Evolutionary conservation across 2,113 vertebrate genomes (phyloP).

Genomic region (Rana temporaria): DNA sequence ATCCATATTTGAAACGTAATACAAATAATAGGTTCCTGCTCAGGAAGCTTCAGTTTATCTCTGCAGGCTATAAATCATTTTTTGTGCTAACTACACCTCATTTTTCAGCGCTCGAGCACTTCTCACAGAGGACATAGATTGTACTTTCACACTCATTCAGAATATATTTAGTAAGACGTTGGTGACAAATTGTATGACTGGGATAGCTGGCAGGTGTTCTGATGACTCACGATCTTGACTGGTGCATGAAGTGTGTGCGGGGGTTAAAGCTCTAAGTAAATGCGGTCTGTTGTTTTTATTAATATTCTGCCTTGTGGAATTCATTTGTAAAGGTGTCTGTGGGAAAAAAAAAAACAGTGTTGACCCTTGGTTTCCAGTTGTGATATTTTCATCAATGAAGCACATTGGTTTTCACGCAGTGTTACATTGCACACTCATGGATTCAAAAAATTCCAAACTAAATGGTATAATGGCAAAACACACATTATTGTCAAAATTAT

Average conservation of each 20-base stretch:
- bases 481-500: no score
- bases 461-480: no score
- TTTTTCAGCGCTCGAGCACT: slow-evolving; percentile 6
- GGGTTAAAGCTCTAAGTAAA: background rate
- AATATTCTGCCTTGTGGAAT: no score
- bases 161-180: slow-evolving; percentile 36
- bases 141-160: slow-evolving; percentile 23
- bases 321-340: no score
- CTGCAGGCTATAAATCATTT: background rate
- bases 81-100: background rate
- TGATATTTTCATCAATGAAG: no score
- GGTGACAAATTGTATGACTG: slow-evolving; percentile 43
- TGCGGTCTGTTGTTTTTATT: no score
- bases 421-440: no score
- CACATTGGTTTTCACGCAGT: no score
- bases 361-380: no score
- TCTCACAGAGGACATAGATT: slow-evolving; percentile 16
- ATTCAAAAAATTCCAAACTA: no score
- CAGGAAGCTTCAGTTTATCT: background rate
- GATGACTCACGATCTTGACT: slow-evolving; percentile 16
- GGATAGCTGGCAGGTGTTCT: slow-evolving; percentile 25
- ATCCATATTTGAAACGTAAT: no score
- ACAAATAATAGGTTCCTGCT: background rate
- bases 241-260: background rate
- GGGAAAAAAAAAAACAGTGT: no score